phyloP scores from a whole-genome alignment of 2,888 invertebrate genomes.

The Chymomyza caudatula region DNA sequence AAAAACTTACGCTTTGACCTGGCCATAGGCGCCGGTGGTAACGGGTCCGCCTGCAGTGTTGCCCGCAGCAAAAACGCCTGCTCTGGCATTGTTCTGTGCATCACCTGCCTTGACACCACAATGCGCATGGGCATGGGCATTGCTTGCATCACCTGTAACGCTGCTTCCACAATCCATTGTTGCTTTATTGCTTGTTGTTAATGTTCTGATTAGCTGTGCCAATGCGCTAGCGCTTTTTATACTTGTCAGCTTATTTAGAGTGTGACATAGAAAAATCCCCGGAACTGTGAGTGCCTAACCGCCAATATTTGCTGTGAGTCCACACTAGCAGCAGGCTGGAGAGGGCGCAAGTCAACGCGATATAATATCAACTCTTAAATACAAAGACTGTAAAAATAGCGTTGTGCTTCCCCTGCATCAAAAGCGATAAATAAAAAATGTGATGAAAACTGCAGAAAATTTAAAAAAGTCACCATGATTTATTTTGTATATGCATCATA shows the following conservation, averaged over 20 bases:
- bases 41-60: constrained; percentile 53
- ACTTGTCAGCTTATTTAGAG: background rate
- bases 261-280: constrained; percentile 11
- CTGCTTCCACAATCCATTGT: constrained; percentile 55
- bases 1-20: constrained; percentile 60
- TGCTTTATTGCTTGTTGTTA: constrained; percentile 2
- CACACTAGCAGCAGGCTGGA: background rate
- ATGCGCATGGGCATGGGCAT: constrained; percentile 44
- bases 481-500: background rate
- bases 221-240: constrained; percentile 19
- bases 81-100: constrained; percentile 45
- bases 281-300: no score
- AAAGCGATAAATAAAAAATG: background rate
- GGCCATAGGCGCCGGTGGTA: constrained; percentile 62
- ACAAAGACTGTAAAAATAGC: no score
- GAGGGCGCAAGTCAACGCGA: background rate
- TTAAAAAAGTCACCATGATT: constrained; percentile 9
- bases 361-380: background rate
- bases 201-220: constrained; percentile 14
- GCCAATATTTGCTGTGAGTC: background rate
- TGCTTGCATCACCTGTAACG: constrained; percentile 50
- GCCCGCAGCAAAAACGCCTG: constrained; percentile 65
- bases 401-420: constrained; percentile 27
- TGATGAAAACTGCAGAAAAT: background rate
- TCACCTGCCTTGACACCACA: constrained; percentile 46